A percentile compares a stretch with the other conserved stretches of the same genome.
These are phyloP conservation scores for Graptemys geographica DNA, from an alignment of 2,797 vertebrate species.

Conservation along the genomic window DNA sequence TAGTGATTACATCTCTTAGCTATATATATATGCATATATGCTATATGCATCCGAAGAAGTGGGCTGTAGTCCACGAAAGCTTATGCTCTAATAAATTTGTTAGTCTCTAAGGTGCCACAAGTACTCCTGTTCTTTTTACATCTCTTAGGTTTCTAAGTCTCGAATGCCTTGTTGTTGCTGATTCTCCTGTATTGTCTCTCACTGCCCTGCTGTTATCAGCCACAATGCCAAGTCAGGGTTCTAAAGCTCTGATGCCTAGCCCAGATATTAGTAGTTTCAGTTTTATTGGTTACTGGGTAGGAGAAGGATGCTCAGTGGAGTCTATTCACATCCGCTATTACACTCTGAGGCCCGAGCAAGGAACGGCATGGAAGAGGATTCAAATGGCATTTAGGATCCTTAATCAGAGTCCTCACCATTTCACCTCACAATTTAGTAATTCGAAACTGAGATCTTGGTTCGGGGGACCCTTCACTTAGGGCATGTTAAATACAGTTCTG, in stretches of 20 bases:
- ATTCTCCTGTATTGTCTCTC: neutral
- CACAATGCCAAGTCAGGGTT: neutral
- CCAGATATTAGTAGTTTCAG: too few species aligned
- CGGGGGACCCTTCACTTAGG: too few species aligned
- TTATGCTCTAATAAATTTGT: too few species aligned
- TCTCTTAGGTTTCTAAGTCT: neutral
- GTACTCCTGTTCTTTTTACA: too few species aligned
- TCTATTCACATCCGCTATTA: too few species aligned
- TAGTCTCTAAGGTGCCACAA: too few species aligned
- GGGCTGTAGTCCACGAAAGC: too few species aligned
- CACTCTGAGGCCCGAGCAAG: neutral
- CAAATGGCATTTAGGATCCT: neutral
- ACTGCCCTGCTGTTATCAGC: neutral
- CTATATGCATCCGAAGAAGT: too few species aligned
- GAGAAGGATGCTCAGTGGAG: neutral
- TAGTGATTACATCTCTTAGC: neutral
- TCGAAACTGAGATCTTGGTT: neutral
- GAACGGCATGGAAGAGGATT: neutral
- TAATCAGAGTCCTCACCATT: neutral
- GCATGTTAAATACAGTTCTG: too few species aligned
- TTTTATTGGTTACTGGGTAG: neutral
- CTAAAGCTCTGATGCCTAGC: too few species aligned
- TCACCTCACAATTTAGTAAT: neutral
- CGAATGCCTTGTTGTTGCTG: neutral
- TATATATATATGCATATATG: too few species aligned